Evolutionary conservation across 2,888 invertebrate genomes (phyloP).

Genomic region (Epinotia ramella): DNA sequence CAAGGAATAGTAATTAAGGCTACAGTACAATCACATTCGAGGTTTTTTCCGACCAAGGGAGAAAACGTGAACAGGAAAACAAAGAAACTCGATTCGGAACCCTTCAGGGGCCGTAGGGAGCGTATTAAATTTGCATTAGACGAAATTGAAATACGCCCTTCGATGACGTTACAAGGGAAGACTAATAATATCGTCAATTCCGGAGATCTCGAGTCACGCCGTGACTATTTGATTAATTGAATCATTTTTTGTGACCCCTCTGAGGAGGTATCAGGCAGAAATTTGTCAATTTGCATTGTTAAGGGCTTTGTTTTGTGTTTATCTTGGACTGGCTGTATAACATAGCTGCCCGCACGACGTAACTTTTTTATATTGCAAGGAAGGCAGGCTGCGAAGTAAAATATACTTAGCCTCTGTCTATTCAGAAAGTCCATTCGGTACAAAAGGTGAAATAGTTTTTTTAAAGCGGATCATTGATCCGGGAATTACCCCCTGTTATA

Average conservation of each 20-base stretch:
- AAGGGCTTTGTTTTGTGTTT: constrained; percentile 47
- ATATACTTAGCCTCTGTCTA: too few relatives aligned
- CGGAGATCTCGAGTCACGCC: constrained; percentile 77
- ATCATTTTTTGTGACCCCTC: constrained; percentile 73
- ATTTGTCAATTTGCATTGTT: constrained; percentile 59
- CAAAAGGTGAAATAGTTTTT: too few relatives aligned
- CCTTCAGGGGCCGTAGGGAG: constrained; percentile 73
- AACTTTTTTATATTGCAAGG: too few relatives aligned
- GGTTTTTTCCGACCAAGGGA: constrained; percentile 50
- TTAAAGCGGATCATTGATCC: too few relatives aligned
- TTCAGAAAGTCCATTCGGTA: too few relatives aligned
- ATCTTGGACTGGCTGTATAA: constrained; percentile 16
- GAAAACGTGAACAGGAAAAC: constrained; percentile 67
- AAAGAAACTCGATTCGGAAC: constrained; percentile 77
- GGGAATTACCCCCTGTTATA: too few relatives aligned
- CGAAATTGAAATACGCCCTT: constrained; percentile 83
- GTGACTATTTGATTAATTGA: constrained; percentile 83
- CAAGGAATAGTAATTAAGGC: constrained; percentile 70
- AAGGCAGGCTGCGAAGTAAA: too few relatives aligned
- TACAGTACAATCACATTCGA: constrained; percentile 50
- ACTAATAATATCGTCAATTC: constrained; percentile 82
- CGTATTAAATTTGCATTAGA: constrained; percentile 85
- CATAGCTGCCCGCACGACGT: too few relatives aligned
- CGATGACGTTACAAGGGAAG: constrained; percentile 79
- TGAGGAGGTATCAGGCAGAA: constrained; percentile 53